phyloP scores from a whole-genome alignment of 2,113 vertebrate species.

The Tragelaphus buxtoni region DNA sequence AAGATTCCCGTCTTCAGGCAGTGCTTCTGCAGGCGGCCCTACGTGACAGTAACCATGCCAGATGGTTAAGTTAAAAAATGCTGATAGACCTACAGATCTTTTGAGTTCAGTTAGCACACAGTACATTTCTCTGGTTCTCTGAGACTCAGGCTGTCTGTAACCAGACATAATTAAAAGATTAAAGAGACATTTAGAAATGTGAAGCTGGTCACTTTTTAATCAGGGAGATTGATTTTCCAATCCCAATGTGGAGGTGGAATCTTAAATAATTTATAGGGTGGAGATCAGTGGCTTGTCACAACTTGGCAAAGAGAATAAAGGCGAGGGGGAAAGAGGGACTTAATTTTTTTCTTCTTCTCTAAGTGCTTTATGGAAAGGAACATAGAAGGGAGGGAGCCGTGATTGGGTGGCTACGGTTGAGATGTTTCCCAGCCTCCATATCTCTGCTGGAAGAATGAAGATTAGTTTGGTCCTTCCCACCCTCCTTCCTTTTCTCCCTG shows the following conservation, averaged over 20 bases:
- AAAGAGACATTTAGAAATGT: slow-evolving; percentile 58
- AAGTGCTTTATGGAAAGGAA: not conserved
- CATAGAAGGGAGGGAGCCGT: not conserved
- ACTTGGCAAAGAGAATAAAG: slow-evolving; percentile 48
- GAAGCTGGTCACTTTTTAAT: slow-evolving; percentile 68
- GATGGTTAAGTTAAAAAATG: not conserved
- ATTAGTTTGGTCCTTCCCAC: not conserved
- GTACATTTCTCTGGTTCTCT: not conserved
- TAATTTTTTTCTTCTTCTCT: not conserved
- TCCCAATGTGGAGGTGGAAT: slow-evolving; percentile 48
- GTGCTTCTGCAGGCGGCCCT: not conserved
- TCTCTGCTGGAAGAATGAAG: slow-evolving; percentile 35
- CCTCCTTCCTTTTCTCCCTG: not conserved
- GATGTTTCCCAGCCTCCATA: not conserved
- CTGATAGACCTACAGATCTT: not conserved
- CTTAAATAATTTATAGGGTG: slow-evolving; percentile 63
- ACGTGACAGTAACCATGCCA: not conserved
- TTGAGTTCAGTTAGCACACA: not conserved
- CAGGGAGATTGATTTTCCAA: slow-evolving; percentile 68
- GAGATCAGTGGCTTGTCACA: slow-evolving; percentile 50
- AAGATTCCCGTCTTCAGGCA: not conserved
- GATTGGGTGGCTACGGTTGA: not conserved
- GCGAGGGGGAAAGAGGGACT: not conserved
- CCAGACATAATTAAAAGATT: slow-evolving; percentile 68
- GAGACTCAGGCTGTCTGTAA: slow-evolving; percentile 15